Evolutionary conservation across 2,113 vertebrate species (phyloP).

Genomic region (Pomatostomus ruficeps): DNA sequence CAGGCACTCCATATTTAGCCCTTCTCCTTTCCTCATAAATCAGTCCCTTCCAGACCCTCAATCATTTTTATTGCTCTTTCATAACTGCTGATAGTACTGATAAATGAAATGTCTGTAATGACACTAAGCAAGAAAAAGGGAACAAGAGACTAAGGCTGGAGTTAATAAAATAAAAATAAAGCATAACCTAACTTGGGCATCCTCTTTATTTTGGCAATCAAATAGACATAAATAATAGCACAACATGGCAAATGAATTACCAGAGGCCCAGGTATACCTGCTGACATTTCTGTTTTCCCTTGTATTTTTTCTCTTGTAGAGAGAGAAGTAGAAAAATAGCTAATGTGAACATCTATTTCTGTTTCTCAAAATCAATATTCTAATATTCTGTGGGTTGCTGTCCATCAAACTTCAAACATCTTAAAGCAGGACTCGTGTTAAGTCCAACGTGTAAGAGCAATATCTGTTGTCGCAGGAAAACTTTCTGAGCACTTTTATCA

Average conservation of each 20-base stretch:
- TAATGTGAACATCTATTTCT: background rate
- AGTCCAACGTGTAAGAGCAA: background rate
- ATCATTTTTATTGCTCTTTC: slow-evolving; percentile 50
- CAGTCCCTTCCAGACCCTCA: background rate
- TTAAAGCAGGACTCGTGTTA: background rate
- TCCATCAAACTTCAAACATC: background rate
- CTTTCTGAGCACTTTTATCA: background rate
- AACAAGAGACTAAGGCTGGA: background rate
- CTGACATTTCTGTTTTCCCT: background rate
- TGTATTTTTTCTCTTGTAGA: background rate
- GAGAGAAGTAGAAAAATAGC: background rate
- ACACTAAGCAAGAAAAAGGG: slow-evolving; percentile 11
- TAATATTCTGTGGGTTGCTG: background rate
- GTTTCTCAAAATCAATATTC: background rate
- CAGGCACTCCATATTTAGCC: slow-evolving; percentile 12
- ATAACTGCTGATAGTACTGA: slow-evolving; percentile 24
- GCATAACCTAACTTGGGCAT: background rate
- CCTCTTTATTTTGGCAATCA: background rate
- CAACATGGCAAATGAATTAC: background rate
- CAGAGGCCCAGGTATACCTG: background rate
- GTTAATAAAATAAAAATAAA: slow-evolving; percentile 40
- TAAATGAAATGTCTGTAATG: slow-evolving; percentile 33
- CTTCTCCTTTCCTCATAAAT: slow-evolving; percentile 39
- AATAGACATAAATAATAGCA: slow-evolving; percentile 18
- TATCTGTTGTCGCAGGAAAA: background rate